Evolutionary conservation across 2,888 invertebrate genomes (phyloP).

Genomic region (Andrena camellia): DNA sequence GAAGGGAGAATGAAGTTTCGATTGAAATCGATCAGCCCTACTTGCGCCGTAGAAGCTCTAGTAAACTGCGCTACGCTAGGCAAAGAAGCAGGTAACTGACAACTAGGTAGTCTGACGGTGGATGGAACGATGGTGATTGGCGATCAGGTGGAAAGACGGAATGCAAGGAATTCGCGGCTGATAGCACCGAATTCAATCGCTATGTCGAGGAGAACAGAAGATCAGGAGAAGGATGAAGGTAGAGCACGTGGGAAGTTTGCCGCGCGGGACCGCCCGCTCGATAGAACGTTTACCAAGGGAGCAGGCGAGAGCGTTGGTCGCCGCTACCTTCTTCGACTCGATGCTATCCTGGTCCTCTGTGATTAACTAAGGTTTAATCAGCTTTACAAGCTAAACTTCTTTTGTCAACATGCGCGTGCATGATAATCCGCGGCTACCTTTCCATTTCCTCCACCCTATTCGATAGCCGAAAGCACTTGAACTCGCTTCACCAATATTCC

Average conservation of each 20-base stretch:
- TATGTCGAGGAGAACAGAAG: constrained; percentile 76
- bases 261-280: constrained; percentile 83
- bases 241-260: constrained; percentile 67
- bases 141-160: constrained; percentile 75
- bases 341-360: constrained; percentile 80
- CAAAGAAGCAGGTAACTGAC: background rate
- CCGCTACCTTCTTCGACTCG: constrained; percentile 31
- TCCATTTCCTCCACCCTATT: constrained; percentile 43
- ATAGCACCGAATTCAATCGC: constrained; percentile 84
- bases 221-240: constrained; percentile 62
- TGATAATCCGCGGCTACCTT: constrained; percentile 83
- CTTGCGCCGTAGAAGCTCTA: background rate
- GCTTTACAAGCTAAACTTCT: constrained; percentile 85
- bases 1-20: background rate
- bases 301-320: constrained; percentile 52
- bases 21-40: background rate
- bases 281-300: constrained; percentile 69
- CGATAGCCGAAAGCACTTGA: constrained; percentile 41
- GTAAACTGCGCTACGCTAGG: constrained; percentile 5
- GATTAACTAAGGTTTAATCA: constrained; percentile 85
- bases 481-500: background rate
- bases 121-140: constrained; percentile 25
- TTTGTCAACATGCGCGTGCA: constrained; percentile 84
- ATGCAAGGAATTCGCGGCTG: constrained; percentile 82
- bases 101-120: too few relatives aligned